Evolutionary conservation across 2,888 invertebrate genomes (phyloP).

Genomic region (Protonemura montana): DNA sequence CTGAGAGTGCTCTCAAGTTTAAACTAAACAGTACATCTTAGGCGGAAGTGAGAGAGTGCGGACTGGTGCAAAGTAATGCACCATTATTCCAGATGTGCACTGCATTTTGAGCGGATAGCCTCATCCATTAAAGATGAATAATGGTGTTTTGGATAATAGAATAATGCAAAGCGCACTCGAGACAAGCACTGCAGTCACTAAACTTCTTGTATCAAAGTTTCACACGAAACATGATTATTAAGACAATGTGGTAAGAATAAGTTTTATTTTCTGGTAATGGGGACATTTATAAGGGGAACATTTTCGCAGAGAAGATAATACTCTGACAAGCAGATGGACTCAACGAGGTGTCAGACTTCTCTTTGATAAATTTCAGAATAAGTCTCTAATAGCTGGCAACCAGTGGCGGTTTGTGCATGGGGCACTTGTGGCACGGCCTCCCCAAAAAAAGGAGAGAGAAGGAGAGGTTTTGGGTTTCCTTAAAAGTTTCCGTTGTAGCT

Average conservation of each 20-base stretch:
- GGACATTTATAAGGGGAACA: neutral
- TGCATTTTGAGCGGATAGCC: neutral
- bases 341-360: too few species aligned
- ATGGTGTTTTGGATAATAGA: conserved; percentile 1
- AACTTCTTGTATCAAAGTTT: neutral
- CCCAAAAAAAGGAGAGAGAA: too few species aligned
- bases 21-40: too few species aligned
- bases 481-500: too few species aligned
- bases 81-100: conserved; percentile 20
- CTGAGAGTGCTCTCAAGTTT: too few species aligned
- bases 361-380: too few species aligned
- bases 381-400: too few species aligned
- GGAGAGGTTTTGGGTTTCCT: too few species aligned
- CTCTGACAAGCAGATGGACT: neutral
- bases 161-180: conserved; percentile 15
- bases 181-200: neutral
- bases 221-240: neutral
- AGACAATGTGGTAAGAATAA: neutral
- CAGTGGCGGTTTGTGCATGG: too few species aligned
- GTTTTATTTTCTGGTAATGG: neutral
- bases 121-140: conserved; percentile 17
- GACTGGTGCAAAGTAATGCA: neutral
- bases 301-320: neutral
- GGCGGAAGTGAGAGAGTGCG: neutral
- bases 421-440: too few species aligned